Conservation (phyloP, 2,113 vertebrate species). For the Tragelaphus strepsiceros region DNA sequence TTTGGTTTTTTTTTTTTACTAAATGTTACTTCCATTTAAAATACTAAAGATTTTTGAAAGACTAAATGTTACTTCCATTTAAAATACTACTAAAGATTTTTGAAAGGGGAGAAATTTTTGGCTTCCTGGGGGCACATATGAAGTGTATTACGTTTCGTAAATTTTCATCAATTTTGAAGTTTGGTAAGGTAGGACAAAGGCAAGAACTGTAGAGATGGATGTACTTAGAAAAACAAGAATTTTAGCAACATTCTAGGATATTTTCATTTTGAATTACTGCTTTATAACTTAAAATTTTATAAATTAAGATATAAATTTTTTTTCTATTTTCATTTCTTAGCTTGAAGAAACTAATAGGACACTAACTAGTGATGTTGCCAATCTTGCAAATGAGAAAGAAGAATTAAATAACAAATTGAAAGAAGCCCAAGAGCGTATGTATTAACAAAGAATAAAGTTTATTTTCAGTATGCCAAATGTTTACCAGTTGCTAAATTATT, state of each 20-base stretch:
- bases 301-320: not conserved
- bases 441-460: conserved; percentile 18
- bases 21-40: not conserved
- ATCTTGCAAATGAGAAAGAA: conserved; percentile 97
- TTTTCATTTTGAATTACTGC: conserved; percentile 19
- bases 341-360: conserved; percentile 97
- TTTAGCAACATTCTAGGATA: not conserved
- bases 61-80: not conserved
- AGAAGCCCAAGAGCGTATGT: conserved; percentile 90
- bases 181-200: not conserved
- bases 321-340: conserved; percentile 73
- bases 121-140: not conserved
- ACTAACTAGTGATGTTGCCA: conserved; percentile 94
- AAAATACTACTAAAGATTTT: not conserved
- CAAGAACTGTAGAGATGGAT: not conserved
- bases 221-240: not conserved
- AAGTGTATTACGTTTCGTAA: not conserved
- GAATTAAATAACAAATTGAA: conserved; percentile 97
- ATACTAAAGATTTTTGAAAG: not conserved
- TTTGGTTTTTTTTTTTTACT: not conserved
- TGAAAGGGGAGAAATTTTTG: not conserved
- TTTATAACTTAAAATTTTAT: not conserved
- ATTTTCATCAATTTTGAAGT: not conserved
- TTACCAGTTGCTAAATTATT: not conserved
- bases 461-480: not conserved